Evolutionary conservation across 2,797 vertebrate species (phyloP).

Genomic region (Pempheris klunzingeri): DNA sequence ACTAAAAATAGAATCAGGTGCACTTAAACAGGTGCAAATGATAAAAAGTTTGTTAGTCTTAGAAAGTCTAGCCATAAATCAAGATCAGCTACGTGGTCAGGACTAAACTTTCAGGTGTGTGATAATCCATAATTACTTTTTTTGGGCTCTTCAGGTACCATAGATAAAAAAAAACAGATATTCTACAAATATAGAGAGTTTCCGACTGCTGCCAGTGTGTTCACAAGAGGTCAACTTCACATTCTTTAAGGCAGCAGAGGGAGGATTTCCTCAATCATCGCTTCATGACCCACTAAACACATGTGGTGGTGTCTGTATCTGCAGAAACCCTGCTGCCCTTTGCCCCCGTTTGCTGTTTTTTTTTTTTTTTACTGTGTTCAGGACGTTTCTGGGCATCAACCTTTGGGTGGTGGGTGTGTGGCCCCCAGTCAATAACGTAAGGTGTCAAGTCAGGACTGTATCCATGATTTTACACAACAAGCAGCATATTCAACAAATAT

Average conservation of each 20-base stretch:
- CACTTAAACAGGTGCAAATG: constrained; percentile 49
- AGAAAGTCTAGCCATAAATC: constrained; percentile 36
- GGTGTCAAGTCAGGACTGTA: no score
- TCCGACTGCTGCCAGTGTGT: not conserved
- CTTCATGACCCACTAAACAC: no score
- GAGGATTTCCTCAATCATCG: no score
- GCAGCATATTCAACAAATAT: not conserved
- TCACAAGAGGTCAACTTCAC: not conserved
- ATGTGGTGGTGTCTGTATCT: no score
- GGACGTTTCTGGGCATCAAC: no score
- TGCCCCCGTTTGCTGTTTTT: no score
- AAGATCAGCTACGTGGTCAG: constrained; percentile 18
- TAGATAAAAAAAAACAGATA: not conserved
- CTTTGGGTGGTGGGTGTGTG: no score
- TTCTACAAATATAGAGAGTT: not conserved
- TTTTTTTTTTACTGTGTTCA: no score
- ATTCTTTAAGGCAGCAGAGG: no score
- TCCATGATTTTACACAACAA: not conserved
- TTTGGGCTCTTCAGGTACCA: not conserved
- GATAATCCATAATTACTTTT: constrained; percentile 1
- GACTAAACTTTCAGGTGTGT: constrained; percentile 31
- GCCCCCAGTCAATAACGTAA: no score
- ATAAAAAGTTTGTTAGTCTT: constrained; percentile 35
- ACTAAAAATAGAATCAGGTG: constrained; percentile 49
- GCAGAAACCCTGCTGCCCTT: no score